Base-by-base conservation (phyloP, 2,113 vertebrate species). In the Sphaerodactylus townsendi region DNA sequence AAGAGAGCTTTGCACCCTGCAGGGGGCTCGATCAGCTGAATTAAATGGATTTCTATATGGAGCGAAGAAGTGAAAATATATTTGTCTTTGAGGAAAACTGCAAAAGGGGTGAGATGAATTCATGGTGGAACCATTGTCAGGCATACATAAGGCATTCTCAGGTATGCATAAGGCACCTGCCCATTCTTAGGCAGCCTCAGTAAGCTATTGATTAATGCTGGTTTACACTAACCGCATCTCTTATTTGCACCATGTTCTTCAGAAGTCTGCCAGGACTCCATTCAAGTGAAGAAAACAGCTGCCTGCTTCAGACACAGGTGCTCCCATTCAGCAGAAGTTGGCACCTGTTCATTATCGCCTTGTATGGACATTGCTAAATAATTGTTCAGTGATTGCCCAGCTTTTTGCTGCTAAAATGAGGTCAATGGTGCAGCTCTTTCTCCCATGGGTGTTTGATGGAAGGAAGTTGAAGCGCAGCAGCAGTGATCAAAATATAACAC, bases 121-220 rank as follows among this genome's bases (percentile, higher is more conserved):
- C 88, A n/a, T 66, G 81, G 69, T 23, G 3, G 78, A 78, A 56
- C 11, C 0, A 53, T 59, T 35, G 46, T 48, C 82, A 86, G 23
- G 50, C 79, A 21, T 65, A 77, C 19, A 10, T 59, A 66, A 90
- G 76, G 78, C 72, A 79, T 59, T 35, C 39, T 48, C 82, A 86
- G 23, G 50, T 79, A 21, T 65, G 77, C 19, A 10, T 59, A 66
- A 90, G 87, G 88, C 86, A 35, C 28, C 69, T 75, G 84, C 86
- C 74, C 69, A 66, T 88, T 90, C 80, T 82, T 86, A 85, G 72
- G 64, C 87, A 85, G 65, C 10, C 81, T 83, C 85, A 80, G 90
- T 77, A 84, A 92, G 53, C 76, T 91, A 76, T 86, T 93, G 91
- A 92, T 92, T 91, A 92, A 84, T 64, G 86, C 84, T 84, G 79